Percentiles rank a stretch among this genome's conserved stretches.
Evolutionary conservation across 2,888 invertebrate genomes (phyloP).

Genomic region (Luperina testacea): DNA sequence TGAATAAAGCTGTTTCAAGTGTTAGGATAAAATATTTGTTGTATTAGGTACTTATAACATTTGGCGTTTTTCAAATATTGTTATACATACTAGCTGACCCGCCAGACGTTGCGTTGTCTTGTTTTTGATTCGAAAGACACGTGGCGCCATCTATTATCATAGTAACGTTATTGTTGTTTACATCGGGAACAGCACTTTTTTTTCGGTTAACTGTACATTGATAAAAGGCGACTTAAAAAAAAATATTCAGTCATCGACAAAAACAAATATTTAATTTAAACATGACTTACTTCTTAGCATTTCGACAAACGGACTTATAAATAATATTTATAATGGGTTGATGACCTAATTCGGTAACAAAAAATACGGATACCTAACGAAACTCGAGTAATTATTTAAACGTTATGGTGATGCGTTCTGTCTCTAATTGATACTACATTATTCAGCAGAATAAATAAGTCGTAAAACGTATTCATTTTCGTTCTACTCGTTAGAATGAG

Average conservation of each 20-base stretch:
- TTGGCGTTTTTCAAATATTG: too few species aligned
- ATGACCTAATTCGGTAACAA: slow-evolving; percentile 58
- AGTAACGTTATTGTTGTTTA: too few species aligned
- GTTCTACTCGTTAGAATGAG: slow-evolving; percentile 11
- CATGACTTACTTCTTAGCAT: slow-evolving; percentile 45
- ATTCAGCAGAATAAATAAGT: slow-evolving; percentile 20
- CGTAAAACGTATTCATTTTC: slow-evolving; percentile 2
- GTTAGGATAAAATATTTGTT: slow-evolving; percentile 27
- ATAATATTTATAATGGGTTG: slow-evolving; percentile 47
- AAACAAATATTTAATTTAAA: slow-evolving; percentile 55
- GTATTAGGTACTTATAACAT: background rate
- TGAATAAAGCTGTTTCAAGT: slow-evolving; percentile 26
- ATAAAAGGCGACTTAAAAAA: slow-evolving; percentile 5
- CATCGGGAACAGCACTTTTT: too few species aligned
- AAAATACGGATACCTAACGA: slow-evolving; percentile 42
- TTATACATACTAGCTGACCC: too few species aligned
- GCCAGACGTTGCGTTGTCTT: too few species aligned
- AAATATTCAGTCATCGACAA: slow-evolving; percentile 31
- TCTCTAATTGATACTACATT: slow-evolving; percentile 25
- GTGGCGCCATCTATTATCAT: too few species aligned
- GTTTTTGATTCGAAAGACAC: too few species aligned
- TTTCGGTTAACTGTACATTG: background rate
- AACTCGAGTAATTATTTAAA: slow-evolving; percentile 53
- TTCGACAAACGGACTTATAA: slow-evolving; percentile 36
- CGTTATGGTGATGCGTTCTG: slow-evolving; percentile 45